A percentile compares a stretch with the other conserved stretches of the same genome.
phyloP scores from a whole-genome alignment of 64 coral and sea anemone species.

The Montipora sp. region DNA sequence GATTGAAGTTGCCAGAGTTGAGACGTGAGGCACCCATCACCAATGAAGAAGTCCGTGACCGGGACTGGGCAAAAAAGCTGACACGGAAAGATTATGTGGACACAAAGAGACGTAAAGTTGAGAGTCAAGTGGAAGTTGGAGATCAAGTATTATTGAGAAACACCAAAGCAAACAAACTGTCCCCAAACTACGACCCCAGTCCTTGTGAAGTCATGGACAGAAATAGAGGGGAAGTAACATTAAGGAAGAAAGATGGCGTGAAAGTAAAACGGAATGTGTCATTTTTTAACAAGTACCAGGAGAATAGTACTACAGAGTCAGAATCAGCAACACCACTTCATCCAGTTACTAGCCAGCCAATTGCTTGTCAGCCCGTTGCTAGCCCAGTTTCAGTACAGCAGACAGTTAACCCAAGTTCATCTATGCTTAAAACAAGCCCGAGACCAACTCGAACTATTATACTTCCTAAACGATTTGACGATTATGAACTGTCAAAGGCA shows the following conservation, averaged over 20 bases:
- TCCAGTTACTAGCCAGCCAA: slow-evolving; percentile 2
- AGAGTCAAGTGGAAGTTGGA: too few relatives aligned
- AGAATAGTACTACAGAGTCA: neutral
- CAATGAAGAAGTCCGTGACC: too few relatives aligned
- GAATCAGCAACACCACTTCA: slow-evolving; percentile 4
- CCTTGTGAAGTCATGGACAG: too few relatives aligned
- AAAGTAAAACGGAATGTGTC: neutral
- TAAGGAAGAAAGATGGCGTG: too few relatives aligned
- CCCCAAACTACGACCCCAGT: too few relatives aligned
- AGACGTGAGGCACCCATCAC: too few relatives aligned
- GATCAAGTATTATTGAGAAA: neutral
- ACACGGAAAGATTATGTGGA: too few relatives aligned
- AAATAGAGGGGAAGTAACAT: too few relatives aligned
- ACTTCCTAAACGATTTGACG: neutral
- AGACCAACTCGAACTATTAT: slow-evolving; percentile 21
- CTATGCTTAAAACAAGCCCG: neutral
- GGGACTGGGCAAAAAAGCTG: too few relatives aligned
- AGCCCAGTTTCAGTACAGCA: neutral
- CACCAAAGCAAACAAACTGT: neutral
- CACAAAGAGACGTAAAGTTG: too few relatives aligned
- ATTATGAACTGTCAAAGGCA: neutral
- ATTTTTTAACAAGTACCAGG: slow-evolving; percentile 2
- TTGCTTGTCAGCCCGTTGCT: neutral
- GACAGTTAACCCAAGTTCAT: too few relatives aligned
- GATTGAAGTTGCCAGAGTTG: too few relatives aligned